phyloP scores from a whole-genome alignment of 1,140 invertebrate species.

The Lamellibrachia luymesi region DNA sequence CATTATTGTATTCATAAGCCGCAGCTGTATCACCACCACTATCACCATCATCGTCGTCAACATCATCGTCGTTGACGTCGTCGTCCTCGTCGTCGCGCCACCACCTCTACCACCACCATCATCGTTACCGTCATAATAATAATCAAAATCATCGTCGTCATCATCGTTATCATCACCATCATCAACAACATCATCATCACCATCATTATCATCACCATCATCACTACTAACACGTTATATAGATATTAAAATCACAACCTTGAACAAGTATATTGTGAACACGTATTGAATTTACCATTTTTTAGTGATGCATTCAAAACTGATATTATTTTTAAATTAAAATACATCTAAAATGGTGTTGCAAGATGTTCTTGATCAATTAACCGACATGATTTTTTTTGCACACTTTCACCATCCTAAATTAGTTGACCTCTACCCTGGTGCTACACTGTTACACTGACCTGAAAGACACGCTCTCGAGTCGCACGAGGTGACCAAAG shows the following conservation, averaged over 20 bases:
- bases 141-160: background rate
- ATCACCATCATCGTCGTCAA: background rate
- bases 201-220: background rate
- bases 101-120: background rate
- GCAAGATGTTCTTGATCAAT: background rate
- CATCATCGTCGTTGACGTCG: background rate
- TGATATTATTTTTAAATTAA: too few relatives aligned
- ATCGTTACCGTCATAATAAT: background rate
- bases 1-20: too few relatives aligned
- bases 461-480: background rate
- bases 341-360: background rate
- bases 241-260: background rate
- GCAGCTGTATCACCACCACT: too few relatives aligned
- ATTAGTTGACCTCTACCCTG: background rate
- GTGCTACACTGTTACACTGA: background rate
- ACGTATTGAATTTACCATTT: too few relatives aligned
- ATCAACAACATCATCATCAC: background rate
- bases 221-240: background rate
- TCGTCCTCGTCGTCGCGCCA: background rate
- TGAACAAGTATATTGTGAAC: too few relatives aligned
- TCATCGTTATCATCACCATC: too few relatives aligned
- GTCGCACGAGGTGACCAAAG: slow-evolving; percentile 2
- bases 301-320: too few relatives aligned
- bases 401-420: background rate
- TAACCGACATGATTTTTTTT: background rate